Base-by-base conservation (phyloP, 2,888 invertebrate genomes). In the Punctoribates punctum region DNA sequence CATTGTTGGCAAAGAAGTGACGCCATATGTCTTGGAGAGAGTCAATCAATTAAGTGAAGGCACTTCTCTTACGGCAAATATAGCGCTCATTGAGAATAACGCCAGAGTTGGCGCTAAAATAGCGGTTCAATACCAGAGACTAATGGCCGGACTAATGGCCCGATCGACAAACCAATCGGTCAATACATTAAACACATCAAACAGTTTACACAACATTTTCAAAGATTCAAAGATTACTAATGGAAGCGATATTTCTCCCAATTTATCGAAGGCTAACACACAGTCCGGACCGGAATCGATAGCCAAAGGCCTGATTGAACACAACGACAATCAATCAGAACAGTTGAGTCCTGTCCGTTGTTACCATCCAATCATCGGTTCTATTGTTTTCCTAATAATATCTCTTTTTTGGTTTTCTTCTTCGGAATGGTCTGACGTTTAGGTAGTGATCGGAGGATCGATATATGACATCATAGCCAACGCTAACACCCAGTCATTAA, bases 21-120 rank as follows among this genome's bases (percentile, higher is more conserved):
- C 99, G 0, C 99, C 99, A 1, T 98, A 91, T 84, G 87, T 99
- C 42, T 85, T 99, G 48, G 85, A 89, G 54, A 87, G 89, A 80
- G 90, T 99, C 29, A 88, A 90, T 29, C 86, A 89, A 79, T 86
- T 91, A n/a, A 96, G 96, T 0, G 83, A 86, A 17, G 97, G 96
- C 51, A 88, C 87, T 80, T 95, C 96, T 20, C 87, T 98, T 51
- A 83, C 86, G 82, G 89, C 96, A 93, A 93, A 97, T 86, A 90
- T 94, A 81, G 93, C 91, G 38, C 87, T 99, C 77, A 90, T 99
- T 82, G 90, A 93, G 86, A 95, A 97, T 85, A 98, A 98, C 85
- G 97, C 96, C 1, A 86, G 85, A 82, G 88, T 92, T 73, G 96
- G 92, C 23, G 90, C 92, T 75, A 86, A 90, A 83, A 91, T 96